Base-by-base conservation (phyloP, 2,888 invertebrate species). In the Agrochola macilenta region DNA sequence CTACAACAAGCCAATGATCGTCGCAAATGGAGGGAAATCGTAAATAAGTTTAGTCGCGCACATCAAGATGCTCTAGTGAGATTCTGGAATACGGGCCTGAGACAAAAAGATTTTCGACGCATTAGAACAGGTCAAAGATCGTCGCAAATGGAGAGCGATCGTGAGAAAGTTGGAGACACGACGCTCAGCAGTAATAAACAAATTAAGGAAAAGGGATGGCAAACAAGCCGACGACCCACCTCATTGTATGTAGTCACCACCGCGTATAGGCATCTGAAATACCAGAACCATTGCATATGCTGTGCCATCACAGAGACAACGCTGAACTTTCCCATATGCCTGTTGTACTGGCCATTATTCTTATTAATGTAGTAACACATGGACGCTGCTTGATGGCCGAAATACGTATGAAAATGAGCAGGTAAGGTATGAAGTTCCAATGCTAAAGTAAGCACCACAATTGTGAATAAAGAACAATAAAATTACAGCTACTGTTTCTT, bases 401-500 rank as follows among this genome's bases (percentile, higher is more conserved):
- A 5, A 68, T 5, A n/a, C 17, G 5, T n/a, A n/a, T 68, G 30
- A 5, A 9, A 35, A 14, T 23, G 17, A 2, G 23, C 8, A 68
- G 23, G 68, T 17, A 8, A 30, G 49, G 30, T 17, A 49, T 23
- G 8, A 66, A 49, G 20, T 0, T 39, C 12, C 8, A 60, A 39
- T 35, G n/a, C n/a, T 9, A 35, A n/a, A 5, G 12, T 17, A n/a
- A 49, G 14, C 17, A 26, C 35, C 71, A 69, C 49, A 14, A 69
- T 69, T 69, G 69, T 68, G 1, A 35, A 52, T 35, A 9, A 35
- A 23, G 23, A 57, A 57, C 54, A 68, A 68, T 68, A n/a, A 54
- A 68, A 54, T 66, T 20, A 26, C 17, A 11, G 43, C 5, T 30
- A 17, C 23, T 46, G 26, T 63, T 5, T 64, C 8, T 35, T 66